Evolutionary conservation across 2,113 vertebrate species (phyloP).

Genomic region (Suricata suricatta): DNA sequence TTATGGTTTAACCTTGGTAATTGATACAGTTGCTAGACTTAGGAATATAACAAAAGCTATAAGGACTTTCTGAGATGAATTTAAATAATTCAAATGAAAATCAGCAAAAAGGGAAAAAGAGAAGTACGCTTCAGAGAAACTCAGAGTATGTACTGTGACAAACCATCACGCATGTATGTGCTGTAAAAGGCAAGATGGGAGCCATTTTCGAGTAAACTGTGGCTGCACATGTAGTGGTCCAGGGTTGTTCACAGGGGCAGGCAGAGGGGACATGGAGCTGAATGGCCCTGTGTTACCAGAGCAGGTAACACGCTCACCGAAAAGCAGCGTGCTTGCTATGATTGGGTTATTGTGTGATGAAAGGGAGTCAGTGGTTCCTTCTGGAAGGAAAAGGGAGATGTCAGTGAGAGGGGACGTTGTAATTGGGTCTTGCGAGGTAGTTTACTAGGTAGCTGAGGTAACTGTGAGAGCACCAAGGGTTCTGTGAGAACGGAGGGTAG

Average conservation of each 20-base stretch:
- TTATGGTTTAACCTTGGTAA: not conserved
- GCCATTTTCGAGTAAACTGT: not conserved
- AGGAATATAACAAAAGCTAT: not conserved
- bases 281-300: not conserved
- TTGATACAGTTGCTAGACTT: not conserved
- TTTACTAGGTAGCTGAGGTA: not conserved
- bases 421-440: not conserved
- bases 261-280: not conserved
- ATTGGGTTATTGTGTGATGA: not conserved
- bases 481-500: not conserved
- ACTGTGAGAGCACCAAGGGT: not conserved
- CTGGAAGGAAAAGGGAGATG: not conserved
- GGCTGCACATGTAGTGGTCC: accelerated
- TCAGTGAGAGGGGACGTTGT: not conserved
- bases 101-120: not conserved
- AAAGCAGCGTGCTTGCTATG: not conserved
- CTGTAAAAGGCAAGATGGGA: not conserved
- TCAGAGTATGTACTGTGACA: not conserved
- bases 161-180: not conserved
- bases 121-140: not conserved
- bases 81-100: conserved; percentile 54
- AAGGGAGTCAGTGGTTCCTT: not conserved
- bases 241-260: not conserved
- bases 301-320: not conserved
- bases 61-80: not conserved